These are phyloP conservation scores for Lates japonicus DNA, from an alignment of 2,797 vertebrate genomes.

Conservation along the genomic window DNA sequence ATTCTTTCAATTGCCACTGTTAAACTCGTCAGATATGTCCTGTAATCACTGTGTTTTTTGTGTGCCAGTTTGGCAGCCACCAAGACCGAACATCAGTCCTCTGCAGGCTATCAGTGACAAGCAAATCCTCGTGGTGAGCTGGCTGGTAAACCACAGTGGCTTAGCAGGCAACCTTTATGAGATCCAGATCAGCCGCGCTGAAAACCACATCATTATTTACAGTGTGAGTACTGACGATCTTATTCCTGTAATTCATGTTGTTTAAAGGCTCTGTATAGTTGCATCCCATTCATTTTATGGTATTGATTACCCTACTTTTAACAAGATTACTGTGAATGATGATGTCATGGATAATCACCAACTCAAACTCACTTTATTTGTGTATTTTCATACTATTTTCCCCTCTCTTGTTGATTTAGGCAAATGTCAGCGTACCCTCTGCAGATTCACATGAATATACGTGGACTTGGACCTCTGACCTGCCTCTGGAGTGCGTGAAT, in stretches of 20 bases:
- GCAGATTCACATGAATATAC: constrained; percentile 10
- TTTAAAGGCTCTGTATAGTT: neutral
- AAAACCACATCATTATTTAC: constrained; percentile 55
- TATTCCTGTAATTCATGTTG: neutral
- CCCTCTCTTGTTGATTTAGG: constrained; percentile 54
- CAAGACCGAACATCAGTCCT: constrained; percentile 35
- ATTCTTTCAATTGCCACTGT: neutral
- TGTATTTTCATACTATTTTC: neutral
- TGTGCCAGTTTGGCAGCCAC: constrained; percentile 26
- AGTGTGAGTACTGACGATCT: constrained; percentile 58
- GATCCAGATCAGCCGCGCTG: constrained; percentile 72
- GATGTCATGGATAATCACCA: neutral
- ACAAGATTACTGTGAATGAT: neutral
- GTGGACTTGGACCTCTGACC: constrained; percentile 75
- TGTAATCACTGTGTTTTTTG: neutral
- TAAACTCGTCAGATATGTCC: neutral
- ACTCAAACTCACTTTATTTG: neutral
- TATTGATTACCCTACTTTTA: neutral
- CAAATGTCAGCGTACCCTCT: constrained; percentile 50
- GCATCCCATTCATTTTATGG: neutral
- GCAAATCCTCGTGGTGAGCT: constrained; percentile 62
- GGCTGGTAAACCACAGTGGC: constrained; percentile 45
- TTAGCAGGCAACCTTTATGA: constrained; percentile 45
- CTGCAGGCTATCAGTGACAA: constrained; percentile 18
- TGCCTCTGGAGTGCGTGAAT: constrained; percentile 80